Percentiles rank a stretch among this genome's conserved stretches.
Conservation (phyloP, 1,140 invertebrate species). For the Dufourea novaeangliae region DNA sequence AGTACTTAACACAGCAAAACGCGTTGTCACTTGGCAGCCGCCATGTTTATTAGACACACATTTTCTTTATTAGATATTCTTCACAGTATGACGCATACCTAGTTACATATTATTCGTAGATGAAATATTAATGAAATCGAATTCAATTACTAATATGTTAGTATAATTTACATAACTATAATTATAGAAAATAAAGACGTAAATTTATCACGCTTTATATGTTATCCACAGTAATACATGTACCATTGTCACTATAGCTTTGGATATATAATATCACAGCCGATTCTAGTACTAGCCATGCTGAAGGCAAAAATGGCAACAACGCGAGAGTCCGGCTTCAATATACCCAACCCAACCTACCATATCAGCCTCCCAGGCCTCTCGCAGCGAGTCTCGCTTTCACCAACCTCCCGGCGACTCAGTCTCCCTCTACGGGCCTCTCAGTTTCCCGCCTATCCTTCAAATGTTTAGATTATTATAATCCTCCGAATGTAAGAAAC, state of each 20-base stretch:
- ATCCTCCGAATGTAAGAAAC: no score
- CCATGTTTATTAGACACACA: slow-evolving; percentile 71
- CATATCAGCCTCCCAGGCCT: no score
- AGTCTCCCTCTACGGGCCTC: no score
- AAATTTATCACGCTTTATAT: not conserved
- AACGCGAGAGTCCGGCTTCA: no score
- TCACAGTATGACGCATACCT: slow-evolving; percentile 36
- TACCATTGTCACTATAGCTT: not conserved
- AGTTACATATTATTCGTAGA: not conserved
- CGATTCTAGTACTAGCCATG: no score
- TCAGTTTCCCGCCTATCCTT: no score
- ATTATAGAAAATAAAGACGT: not conserved
- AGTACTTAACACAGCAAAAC: slow-evolving; percentile 64
- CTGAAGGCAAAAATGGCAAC: no score
- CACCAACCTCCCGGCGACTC: no score
- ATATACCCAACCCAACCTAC: no score
- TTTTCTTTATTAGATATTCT: slow-evolving; percentile 39
- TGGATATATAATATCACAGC: not conserved
- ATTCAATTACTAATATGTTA: not conserved
- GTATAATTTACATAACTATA: not conserved
- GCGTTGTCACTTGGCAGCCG: slow-evolving; percentile 76
- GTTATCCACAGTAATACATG: not conserved
- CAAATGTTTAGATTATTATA: no score
- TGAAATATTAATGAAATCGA: not conserved
- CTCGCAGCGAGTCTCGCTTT: no score